A percentile compares a stretch with the other conserved stretches of the same genome.
These are phyloP conservation scores for Euplexia lucipara DNA, from an alignment of 2,888 invertebrate species.

Conservation along the genomic window DNA sequence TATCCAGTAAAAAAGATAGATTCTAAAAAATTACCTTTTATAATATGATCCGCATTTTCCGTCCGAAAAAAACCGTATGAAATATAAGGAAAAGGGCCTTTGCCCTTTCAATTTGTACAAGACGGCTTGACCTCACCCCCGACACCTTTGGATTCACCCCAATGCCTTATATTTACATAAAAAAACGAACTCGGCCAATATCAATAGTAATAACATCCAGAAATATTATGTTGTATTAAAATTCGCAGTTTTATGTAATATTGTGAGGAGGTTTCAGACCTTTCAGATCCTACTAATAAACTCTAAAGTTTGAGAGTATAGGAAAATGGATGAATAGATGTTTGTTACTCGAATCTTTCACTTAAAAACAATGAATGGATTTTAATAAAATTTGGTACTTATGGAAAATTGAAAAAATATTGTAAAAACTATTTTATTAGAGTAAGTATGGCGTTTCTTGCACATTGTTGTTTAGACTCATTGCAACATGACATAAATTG, in stretches of 20 bases:
- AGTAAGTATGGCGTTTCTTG: too few species aligned
- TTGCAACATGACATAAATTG: too few species aligned
- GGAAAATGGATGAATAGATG: too few species aligned
- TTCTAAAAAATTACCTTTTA: slow-evolving; percentile 3
- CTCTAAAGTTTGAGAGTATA: too few species aligned
- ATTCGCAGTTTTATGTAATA: background rate
- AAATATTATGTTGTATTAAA: slow-evolving; percentile 28
- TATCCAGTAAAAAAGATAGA: background rate
- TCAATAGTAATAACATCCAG: slow-evolving; percentile 44
- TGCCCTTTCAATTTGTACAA: slow-evolving; percentile 45
- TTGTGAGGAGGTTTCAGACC: background rate
- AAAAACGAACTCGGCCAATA: slow-evolving; percentile 46
- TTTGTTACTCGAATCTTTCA: too few species aligned
- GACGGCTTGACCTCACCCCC: slow-evolving; percentile 46
- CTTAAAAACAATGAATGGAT: too few species aligned
- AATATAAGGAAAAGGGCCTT: slow-evolving; percentile 33
- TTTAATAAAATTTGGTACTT: too few species aligned
- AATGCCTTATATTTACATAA: slow-evolving; percentile 52
- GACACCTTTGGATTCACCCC: slow-evolving; percentile 30
- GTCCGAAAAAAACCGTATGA: background rate
- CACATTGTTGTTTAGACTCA: too few species aligned
- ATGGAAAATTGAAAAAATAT: too few species aligned
- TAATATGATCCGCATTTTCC: slow-evolving; percentile 18
- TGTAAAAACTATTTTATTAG: too few species aligned
- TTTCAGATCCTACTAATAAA: background rate